Percentiles rank a stretch among this genome's conserved stretches.
Evolutionary conservation across 1,140 invertebrate species (phyloP).

Genomic region (Harpegnathos saltator): DNA sequence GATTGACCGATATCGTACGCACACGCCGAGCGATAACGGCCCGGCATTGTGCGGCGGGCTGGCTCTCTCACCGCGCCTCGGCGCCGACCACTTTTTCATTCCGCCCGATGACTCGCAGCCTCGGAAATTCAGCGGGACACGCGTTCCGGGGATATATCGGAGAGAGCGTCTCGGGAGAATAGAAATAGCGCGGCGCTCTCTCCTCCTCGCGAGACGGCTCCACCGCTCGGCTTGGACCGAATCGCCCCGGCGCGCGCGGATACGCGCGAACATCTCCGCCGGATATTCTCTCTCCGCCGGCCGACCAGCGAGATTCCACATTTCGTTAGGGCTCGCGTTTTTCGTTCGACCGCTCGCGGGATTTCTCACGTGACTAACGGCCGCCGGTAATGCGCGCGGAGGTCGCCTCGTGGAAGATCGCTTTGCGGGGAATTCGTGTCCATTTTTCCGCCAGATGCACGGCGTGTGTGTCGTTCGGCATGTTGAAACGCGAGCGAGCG

Average conservation of each 20-base stretch:
- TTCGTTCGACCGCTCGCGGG: slow-evolving; percentile 6
- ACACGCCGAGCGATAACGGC: slow-evolving; percentile 35
- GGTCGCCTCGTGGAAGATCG: too few species aligned
- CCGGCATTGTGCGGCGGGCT: slow-evolving; percentile 45
- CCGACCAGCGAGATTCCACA: slow-evolving; percentile 5
- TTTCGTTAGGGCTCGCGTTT: slow-evolving; percentile 27
- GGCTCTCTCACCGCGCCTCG: slow-evolving; percentile 6
- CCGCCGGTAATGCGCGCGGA: slow-evolving; percentile 13
- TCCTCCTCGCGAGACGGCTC: slow-evolving; percentile 12
- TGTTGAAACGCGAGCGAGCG: too few species aligned
- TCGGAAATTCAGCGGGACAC: slow-evolving; percentile 40
- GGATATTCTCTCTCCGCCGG: too few species aligned
- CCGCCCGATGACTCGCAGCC: slow-evolving; percentile 38
- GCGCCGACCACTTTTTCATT: slow-evolving; percentile 40
- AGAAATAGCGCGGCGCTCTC: slow-evolving; percentile 39
- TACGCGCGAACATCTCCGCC: too few species aligned
- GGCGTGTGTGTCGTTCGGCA: too few species aligned
- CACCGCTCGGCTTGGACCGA: not conserved
- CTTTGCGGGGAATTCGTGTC: too few species aligned
- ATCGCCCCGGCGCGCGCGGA: too few species aligned
- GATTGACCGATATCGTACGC: slow-evolving; percentile 55
- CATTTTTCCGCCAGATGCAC: too few species aligned
- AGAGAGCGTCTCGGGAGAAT: slow-evolving; percentile 20
- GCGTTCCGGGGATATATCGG: not conserved
- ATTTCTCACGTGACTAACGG: slow-evolving; percentile 12